Percentiles rank a stretch among this genome's conserved stretches.
Evolutionary conservation across 2,113 vertebrate genomes (phyloP).

Genomic region (Rhinolophus ferrumequinum): DNA sequence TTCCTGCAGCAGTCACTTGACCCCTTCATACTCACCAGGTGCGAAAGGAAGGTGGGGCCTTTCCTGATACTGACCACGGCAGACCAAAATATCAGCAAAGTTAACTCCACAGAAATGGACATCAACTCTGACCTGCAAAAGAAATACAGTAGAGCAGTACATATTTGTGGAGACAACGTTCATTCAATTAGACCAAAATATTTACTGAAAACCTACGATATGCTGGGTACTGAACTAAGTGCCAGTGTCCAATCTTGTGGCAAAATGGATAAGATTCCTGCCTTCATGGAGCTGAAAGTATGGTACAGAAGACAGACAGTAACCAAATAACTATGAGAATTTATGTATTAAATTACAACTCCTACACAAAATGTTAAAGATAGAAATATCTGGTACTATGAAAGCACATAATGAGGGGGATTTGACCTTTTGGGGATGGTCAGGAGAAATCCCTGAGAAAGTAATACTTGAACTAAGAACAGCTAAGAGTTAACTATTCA

Average conservation of each 20-base stretch:
- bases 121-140: slow-evolving; percentile 74
- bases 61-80: slow-evolving; percentile 77
- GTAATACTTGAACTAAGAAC: neutral
- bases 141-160: neutral
- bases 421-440: neutral
- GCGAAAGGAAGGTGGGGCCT: slow-evolving; percentile 72
- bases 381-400: neutral
- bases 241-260: neutral
- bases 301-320: neutral
- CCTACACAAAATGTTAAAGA: neutral
- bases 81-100: slow-evolving; percentile 79
- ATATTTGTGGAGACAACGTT: neutral
- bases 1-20: neutral
- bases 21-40: slow-evolving; percentile 64
- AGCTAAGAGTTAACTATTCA: neutral
- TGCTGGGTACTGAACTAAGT: neutral
- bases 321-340: neutral
- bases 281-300: neutral
- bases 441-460: neutral
- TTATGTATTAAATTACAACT: slow-evolving; percentile 5
- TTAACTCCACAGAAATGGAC: slow-evolving; percentile 78
- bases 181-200: neutral
- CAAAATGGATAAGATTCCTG: neutral
- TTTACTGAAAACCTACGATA: neutral
- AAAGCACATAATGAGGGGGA: neutral